Conservation (phyloP, 2,113 vertebrate species). For the Odocoileus hemionus region DNA sequence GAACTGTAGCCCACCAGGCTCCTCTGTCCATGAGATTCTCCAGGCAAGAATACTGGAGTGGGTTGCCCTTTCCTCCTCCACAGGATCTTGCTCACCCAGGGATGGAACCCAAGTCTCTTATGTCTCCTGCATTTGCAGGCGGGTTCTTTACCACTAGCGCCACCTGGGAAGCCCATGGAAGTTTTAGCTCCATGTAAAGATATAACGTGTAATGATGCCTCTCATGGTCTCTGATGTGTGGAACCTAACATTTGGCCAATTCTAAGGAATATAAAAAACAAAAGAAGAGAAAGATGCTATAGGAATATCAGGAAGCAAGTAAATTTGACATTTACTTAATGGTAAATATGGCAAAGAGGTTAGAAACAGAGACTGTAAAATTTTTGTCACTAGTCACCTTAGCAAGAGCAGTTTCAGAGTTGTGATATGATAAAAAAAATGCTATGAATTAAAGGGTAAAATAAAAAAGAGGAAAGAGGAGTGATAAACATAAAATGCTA, state of each 20-base stretch:
- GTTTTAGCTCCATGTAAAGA: neutral
- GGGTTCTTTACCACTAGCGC: neutral
- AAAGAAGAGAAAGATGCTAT: no score
- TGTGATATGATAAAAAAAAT: neutral
- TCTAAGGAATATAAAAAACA: neutral
- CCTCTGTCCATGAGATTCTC: neutral
- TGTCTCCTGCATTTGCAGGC: neutral
- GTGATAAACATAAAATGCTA: fast-evolving
- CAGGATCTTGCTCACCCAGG: neutral
- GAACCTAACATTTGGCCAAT: neutral
- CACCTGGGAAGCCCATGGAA: neutral
- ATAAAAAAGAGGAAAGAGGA: neutral
- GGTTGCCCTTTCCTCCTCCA: neutral
- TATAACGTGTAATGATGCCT: no score
- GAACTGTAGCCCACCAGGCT: neutral
- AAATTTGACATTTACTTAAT: neutral
- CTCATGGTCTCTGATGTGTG: neutral
- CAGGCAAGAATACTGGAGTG: neutral
- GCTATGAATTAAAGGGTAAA: neutral
- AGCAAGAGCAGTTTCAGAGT: neutral
- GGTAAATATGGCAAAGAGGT: neutral
- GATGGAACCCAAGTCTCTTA: neutral
- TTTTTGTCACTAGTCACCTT: neutral
- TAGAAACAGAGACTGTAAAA: neutral
- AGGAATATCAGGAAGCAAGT: neutral